phyloP scores from a whole-genome alignment of 2,113 vertebrate genomes.

The Cricetomys ansorgei region DNA sequence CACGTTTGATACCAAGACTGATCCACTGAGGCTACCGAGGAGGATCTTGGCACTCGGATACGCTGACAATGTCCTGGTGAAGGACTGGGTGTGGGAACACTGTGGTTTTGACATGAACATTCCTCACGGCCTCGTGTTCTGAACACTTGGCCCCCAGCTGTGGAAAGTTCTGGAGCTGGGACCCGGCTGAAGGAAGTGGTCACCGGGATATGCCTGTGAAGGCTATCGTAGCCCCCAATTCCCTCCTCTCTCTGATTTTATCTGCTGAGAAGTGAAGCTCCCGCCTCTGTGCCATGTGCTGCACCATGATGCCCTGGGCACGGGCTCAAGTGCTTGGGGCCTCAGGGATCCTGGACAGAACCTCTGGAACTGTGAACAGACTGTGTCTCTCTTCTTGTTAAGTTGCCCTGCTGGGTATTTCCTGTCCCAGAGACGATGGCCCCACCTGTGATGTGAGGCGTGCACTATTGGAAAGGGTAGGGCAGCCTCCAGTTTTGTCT shows the following conservation, averaged over 20 bases:
- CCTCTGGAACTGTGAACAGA: background rate
- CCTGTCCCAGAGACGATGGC: too few species aligned
- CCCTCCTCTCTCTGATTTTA: background rate
- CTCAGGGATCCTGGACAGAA: background rate
- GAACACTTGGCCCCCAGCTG: background rate
- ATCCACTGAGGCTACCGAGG: rapidly evolving
- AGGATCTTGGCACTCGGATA: rapidly evolving
- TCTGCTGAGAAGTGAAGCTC: too few species aligned
- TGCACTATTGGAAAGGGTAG: rapidly evolving
- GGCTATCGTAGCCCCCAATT: background rate
- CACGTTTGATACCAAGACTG: rapidly evolving
- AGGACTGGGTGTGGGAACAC: rapidly evolving
- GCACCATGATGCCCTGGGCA: background rate
- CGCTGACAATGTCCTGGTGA: background rate
- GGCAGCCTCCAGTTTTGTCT: background rate
- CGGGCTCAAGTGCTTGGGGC: background rate
- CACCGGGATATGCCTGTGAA: too few species aligned
- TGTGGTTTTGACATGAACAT: too few species aligned
- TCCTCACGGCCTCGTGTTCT: too few species aligned
- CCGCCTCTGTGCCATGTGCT: background rate
- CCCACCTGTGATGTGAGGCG: rapidly evolving
- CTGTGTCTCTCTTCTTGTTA: background rate
- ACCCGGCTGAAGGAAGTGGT: background rate
- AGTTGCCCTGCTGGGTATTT: background rate
- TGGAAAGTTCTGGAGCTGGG: background rate